phyloP scores from a whole-genome alignment of 2,888 invertebrate species.

The Pachycephus smyrnensis region DNA sequence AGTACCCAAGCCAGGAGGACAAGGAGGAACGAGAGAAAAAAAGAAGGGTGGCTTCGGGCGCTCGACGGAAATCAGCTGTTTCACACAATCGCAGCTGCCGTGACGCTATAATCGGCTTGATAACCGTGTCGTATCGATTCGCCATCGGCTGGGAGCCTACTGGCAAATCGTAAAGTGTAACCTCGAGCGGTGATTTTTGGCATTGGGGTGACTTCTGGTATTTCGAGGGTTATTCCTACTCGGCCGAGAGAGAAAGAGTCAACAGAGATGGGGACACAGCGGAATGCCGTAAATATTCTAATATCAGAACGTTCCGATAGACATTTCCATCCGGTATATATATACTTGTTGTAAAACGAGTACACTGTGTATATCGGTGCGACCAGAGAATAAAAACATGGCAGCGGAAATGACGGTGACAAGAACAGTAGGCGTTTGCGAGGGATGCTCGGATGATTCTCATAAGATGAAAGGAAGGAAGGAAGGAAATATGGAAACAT shows the following conservation, averaged over 20 bases:
- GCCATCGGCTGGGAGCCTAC: constrained; percentile 1
- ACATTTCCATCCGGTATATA: not conserved
- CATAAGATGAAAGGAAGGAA: not conserved
- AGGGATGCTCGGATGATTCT: not conserved
- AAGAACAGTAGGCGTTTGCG: not conserved
- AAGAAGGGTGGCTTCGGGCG: constrained; percentile 9
- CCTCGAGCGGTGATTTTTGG: not conserved
- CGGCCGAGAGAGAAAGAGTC: not conserved
- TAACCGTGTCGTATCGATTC: constrained; percentile 37
- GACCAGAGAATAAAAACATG: not conserved
- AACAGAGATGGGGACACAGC: not conserved
- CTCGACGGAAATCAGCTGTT: constrained; percentile 45
- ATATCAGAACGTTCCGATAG: not conserved
- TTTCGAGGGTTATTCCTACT: not conserved
- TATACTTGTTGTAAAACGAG: not conserved
- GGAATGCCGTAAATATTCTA: not conserved
- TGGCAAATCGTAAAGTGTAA: constrained; percentile 1
- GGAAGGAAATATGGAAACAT: not conserved
- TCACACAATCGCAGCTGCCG: constrained; percentile 37
- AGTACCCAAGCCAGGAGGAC: constrained; percentile 22
- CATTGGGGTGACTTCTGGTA: not conserved
- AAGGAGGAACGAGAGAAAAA: constrained; percentile 27
- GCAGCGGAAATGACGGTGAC: no score
- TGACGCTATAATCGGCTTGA: constrained; percentile 39
- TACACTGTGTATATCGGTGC: not conserved